Evolutionary conservation across 2,113 vertebrate species (phyloP).

Genomic region (Hippocampus barbouri): DNA sequence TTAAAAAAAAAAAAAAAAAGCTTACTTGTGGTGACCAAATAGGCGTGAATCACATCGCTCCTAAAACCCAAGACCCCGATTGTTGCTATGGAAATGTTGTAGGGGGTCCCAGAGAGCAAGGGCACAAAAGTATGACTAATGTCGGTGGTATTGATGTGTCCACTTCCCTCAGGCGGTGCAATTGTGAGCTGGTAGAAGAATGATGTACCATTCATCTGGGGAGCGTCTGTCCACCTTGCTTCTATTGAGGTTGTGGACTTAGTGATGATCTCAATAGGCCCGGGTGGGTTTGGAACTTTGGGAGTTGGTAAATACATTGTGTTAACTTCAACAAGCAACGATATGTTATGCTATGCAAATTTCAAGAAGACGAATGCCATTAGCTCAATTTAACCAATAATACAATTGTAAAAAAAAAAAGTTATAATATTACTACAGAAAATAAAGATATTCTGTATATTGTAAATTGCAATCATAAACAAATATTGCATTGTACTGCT

Average conservation of each 20-base stretch:
- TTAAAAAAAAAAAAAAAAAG: not conserved
- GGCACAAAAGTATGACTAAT: slow-evolving; percentile 6
- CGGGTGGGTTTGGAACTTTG: slow-evolving; percentile 66
- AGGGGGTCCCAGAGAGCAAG: slow-evolving; percentile 58
- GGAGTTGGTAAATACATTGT: not conserved
- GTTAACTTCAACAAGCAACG: not conserved
- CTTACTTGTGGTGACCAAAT: slow-evolving; percentile 61
- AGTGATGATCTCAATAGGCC: not conserved
- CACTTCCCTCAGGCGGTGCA: rapidly evolving
- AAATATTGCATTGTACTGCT: no score
- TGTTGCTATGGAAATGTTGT: slow-evolving; percentile 57
- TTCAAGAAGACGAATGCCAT: no score
- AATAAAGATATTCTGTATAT: no score
- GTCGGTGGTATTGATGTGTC: rapidly evolving
- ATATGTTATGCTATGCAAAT: not conserved
- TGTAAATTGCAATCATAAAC: no score
- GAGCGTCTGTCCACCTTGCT: slow-evolving; percentile 39
- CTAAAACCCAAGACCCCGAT: slow-evolving; percentile 29
- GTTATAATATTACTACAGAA: not conserved
- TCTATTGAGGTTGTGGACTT: slow-evolving; percentile 42
- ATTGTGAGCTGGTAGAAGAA: slow-evolving; percentile 43
- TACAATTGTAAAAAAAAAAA: no score
- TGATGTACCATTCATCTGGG: slow-evolving; percentile 22
- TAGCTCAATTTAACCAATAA: no score
- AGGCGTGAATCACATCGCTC: slow-evolving; percentile 22